Evolutionary conservation across 2,113 vertebrate genomes (phyloP), one percentile per base, ranked within the genome.

Genomic region (Anarrhichthys ocellatus): DNA sequence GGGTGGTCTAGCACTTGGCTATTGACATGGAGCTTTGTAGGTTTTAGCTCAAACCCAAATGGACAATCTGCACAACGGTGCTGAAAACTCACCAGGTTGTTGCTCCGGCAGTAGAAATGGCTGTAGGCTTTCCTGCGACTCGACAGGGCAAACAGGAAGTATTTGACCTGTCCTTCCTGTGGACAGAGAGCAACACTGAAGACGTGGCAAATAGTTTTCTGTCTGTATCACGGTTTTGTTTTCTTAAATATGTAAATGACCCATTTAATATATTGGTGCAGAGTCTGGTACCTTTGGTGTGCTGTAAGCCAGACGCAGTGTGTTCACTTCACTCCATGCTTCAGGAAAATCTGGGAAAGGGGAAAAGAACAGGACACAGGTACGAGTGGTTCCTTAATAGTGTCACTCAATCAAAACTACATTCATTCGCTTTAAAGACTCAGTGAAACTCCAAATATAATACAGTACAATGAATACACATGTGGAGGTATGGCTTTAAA

Each of bases 91-190:
- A 99, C 98, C 97, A 97, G 86, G 93, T 96, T 96, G 91, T 81
- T 98, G 94, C 93, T 99, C 86, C 96, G 95, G 93, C 98, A 99
- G 87, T 98, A 96, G 88, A 97, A 94, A 65, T 99, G 97, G 87
- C 94, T 98, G 92, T 96, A 96, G 61, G 91, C 95, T 92, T 95
- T 97, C 89, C 96, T 97, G 73, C 98, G 96, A 89, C 94, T 97
- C 73, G 93, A 95, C 84, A 99, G 96, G 50, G 97, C 96, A 94
- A 99, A 99, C 44, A 92, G 63, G 69, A 98, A 99, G 88, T 97
- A 97, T 80, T 96, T 96, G 67, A 95, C 94, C 86, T 95, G 94
- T 65, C 96, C 97, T 90, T 97, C 96, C 98, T 96, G 91, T 67
- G 40, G 82, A 71, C 54, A 65, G 6, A 89, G 15, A 70, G 36